These are phyloP conservation scores for Drosophila quadrilineata DNA, from an alignment of 1,140 invertebrate species.

Conservation along the genomic window DNA sequence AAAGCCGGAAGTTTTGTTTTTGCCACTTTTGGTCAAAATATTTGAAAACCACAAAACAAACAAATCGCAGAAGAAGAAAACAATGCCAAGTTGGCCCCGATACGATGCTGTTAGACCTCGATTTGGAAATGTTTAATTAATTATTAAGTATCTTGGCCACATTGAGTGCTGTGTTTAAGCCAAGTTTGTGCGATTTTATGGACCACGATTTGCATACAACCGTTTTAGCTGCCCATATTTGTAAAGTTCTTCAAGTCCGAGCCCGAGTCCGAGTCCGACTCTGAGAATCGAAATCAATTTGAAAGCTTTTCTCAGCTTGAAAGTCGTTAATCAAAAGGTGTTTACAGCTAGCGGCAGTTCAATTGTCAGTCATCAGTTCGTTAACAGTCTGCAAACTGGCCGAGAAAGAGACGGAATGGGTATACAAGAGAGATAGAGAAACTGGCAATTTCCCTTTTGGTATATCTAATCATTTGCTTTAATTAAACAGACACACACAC, in stretches of 20 bases:
- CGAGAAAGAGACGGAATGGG: no score
- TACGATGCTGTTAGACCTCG: conserved; percentile 22
- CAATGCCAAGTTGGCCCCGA: no score
- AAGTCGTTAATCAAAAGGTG: conserved; percentile 25
- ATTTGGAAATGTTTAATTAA: conserved; percentile 44
- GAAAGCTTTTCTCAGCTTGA: background rate
- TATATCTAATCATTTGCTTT: conserved; percentile 35
- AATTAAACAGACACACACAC: conserved; percentile 38
- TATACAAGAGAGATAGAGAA: background rate
- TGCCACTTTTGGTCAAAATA: conserved; percentile 29
- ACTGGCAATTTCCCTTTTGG: conserved; percentile 32
- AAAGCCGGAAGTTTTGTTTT: conserved; percentile 42
- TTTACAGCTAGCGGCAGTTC: background rate
- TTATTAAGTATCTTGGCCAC: conserved; percentile 24
- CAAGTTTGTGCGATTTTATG: conserved; percentile 23
- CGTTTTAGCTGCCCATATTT: conserved; percentile 9
- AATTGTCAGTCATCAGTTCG: background rate
- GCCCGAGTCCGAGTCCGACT: background rate
- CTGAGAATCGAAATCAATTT: conserved; percentile 6
- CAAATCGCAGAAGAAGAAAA: background rate
- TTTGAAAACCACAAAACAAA: background rate
- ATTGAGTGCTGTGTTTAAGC: conserved; percentile 17
- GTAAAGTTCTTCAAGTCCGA: conserved; percentile 2
- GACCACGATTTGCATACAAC: conserved; percentile 31
- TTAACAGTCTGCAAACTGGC: no score